Evolutionary conservation across 2,888 invertebrate species (phyloP), one percentile per base, ranked within the genome.

Genomic region (Machimus atricapillus): DNA sequence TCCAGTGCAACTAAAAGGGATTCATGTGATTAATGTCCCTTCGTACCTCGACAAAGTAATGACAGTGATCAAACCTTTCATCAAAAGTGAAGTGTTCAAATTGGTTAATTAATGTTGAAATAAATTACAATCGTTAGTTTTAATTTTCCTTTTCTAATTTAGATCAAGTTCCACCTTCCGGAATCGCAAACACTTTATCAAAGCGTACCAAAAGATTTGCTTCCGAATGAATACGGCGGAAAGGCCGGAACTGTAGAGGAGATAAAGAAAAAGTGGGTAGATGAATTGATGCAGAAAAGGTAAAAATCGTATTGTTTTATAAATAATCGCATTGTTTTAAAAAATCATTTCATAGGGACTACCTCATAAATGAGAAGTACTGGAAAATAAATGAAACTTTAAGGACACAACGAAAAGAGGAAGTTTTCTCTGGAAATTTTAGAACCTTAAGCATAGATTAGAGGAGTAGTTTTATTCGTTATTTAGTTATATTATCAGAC

Each of bases 181-280:
- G 94, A 94, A 89, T 94, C 96, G 0, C 94, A 94, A 5, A 95
- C 95, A 0, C 91, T 96, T 0, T 95, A 93, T 90, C 93, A 95
- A 85, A 94, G 94, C 89, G 93, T 96, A 56, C 94, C 96, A 0
- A 93, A 93, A 89, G 94, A 95, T 74, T 91, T 96, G 87, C 90
- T 96, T 83, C 96, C 96, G 0, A 93, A 93, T 34, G 96, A 96
- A 90, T 96, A 95, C 89, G 96, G 96, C 37, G 96, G 96, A 0
- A 93, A 94, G 86, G 94, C 94, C 0, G 95, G 95, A n/a, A 93
- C 93, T 74, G 91, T 95, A 31, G 93, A 93, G 0, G 94, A 94
- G 52, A 93, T 96, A 79, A 95, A 95, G 90, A 91, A 93, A 46
- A 92, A 94, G 89, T 96, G 96, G 95, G 91, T 94, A 88, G 93